Base-by-base conservation (phyloP, 1,140 invertebrate genomes). In the Drosophila hydei region DNA sequence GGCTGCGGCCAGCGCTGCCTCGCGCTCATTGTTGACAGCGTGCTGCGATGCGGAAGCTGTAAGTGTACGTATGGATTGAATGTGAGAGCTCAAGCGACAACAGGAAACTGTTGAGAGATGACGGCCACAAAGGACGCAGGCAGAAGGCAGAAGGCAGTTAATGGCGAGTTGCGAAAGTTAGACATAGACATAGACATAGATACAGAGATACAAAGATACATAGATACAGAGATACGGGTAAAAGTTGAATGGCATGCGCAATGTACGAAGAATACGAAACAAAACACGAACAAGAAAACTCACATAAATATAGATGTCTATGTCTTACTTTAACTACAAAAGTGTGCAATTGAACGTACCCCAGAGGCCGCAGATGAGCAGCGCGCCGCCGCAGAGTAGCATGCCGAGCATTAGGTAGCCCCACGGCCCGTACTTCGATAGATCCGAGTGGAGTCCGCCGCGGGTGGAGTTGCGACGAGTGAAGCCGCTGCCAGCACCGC, bases 311-410 rank as follows among this genome's bases (percentile, higher is more conserved):
- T 58, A 79, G 62, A 72, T 80, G 81, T 81, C 77, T 65, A 76
- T 72, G 83, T 61, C 77, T 77, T 75, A 75, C 77, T 75, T 81
- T 62, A 36, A 43, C 77, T 85, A 87, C 47, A 87, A 55, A 63
- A 88, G 23, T 48, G 56, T 75, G 78, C 74, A 88, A 69, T 81
- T 75, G 38, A 87, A 87, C 92, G 91, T 83, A 93, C 93, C 93
- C 94, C 94, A 94, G 58, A 94, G 92, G 33, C 94, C 92, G 75
- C 94, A 95, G 80, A 94, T 94, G 92, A 94, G 93, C 55, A 95
- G 92, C 50, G 94, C 93, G 8, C 93, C 93, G 33, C 94, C 94
- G 79, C 94, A 94, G 52, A 94, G 92, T 40, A 95, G 89, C 93
- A 94, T 94, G 21, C 94, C 94, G 45, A 94, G 92, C 77, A 94